Evolutionary conservation across 2,113 vertebrate species (phyloP).

Genomic region (Podarcis muralis): DNA sequence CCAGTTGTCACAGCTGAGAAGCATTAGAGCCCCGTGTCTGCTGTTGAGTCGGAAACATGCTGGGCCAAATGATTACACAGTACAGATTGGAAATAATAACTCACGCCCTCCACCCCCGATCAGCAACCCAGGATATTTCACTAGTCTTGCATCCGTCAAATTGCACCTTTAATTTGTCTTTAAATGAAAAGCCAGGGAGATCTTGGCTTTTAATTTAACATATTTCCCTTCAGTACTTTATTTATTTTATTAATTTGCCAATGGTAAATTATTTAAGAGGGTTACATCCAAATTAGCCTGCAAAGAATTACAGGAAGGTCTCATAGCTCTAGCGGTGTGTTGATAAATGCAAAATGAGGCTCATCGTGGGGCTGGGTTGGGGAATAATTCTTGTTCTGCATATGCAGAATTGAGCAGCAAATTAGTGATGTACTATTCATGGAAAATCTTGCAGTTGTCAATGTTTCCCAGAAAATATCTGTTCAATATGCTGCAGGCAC

Average conservation of each 20-base stretch:
- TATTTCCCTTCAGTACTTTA: conserved; percentile 1
- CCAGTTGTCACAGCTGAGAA: not conserved
- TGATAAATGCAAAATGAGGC: conserved; percentile 11
- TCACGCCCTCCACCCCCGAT: not conserved
- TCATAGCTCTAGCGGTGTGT: not conserved
- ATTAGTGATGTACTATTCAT: not conserved
- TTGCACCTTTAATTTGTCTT: conserved; percentile 10
- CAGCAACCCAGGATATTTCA: conserved; percentile 2
- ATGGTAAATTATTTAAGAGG: conserved; percentile 21
- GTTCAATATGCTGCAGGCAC: not conserved
- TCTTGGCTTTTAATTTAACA: conserved; percentile 23
- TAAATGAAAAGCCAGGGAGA: conserved; percentile 6
- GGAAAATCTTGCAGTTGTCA: not conserved
- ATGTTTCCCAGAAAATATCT: not conserved
- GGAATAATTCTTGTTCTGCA: not conserved
- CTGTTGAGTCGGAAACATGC: not conserved
- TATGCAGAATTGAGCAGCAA: not conserved
- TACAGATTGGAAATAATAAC: conserved; percentile 13
- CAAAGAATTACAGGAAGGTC: conserved; percentile 8
- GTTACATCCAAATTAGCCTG: conserved; percentile 12
- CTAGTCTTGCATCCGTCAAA: not conserved
- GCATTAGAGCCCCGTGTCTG: not conserved
- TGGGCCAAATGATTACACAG: not conserved
- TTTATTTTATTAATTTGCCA: conserved; percentile 27
- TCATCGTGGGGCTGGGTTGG: no score